Conservation (phyloP, 1,140 invertebrate genomes). For the Pachypeltis micranthus region DNA sequence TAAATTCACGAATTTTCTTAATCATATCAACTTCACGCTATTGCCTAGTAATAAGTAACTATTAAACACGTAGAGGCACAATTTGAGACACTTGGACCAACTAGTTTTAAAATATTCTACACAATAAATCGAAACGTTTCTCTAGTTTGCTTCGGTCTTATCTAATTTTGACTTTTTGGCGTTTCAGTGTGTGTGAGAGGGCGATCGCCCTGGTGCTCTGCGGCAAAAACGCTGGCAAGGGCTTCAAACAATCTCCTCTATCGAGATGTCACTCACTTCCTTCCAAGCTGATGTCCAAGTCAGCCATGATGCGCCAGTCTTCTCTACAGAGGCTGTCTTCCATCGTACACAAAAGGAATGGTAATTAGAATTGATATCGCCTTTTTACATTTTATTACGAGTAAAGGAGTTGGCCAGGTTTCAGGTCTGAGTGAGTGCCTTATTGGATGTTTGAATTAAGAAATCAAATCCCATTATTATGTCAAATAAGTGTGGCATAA, state of each 20-base stretch:
- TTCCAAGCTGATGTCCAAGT: conserved; percentile 38
- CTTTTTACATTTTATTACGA: background rate
- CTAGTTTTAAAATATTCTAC: too few species aligned
- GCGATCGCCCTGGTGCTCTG: background rate
- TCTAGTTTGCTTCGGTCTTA: too few species aligned
- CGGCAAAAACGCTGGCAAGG: conserved; percentile 6
- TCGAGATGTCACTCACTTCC: conserved; percentile 22
- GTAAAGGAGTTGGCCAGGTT: background rate
- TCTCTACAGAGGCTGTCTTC: conserved; percentile 53
- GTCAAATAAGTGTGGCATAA: too few species aligned
- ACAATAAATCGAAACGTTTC: too few species aligned
- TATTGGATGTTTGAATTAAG: too few species aligned
- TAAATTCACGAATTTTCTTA: too few species aligned
- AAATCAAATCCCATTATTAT: too few species aligned
- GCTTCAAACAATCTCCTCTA: conserved; percentile 7
- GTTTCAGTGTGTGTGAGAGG: conserved; percentile 3
- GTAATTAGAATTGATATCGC: conserved; percentile 20
- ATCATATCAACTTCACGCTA: too few species aligned
- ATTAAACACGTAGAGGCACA: too few species aligned
- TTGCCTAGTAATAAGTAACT: too few species aligned
- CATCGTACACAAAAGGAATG: conserved; percentile 44
- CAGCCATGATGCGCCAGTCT: conserved; percentile 48
- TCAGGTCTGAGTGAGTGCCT: background rate
- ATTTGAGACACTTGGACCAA: too few species aligned
- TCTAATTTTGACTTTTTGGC: too few species aligned